Evolutionary conservation across 1,140 invertebrate genomes (phyloP).

Genomic region (Lucilia cuprina): DNA sequence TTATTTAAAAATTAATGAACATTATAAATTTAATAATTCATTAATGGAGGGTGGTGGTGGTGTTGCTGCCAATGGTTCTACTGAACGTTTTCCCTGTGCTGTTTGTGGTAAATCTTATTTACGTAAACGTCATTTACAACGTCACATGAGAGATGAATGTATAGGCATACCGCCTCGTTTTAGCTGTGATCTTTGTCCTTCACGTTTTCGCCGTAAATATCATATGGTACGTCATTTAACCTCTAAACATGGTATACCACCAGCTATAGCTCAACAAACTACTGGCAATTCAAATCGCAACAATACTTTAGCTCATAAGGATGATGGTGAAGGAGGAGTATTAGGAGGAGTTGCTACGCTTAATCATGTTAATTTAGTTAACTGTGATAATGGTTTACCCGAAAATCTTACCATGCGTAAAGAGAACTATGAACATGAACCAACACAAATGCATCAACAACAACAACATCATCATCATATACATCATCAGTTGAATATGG

Average conservation of each 20-base stretch:
- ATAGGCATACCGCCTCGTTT: conserved; percentile 72
- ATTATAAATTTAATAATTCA: not conserved
- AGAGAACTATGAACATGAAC: conserved; percentile 49
- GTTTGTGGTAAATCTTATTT: conserved; percentile 72
- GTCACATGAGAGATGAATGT: conserved; percentile 74
- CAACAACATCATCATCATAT: not conserved
- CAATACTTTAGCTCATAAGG: not conserved
- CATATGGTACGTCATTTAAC: conserved; percentile 68
- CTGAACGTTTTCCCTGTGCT: conserved; percentile 66
- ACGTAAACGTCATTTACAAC: conserved; percentile 71
- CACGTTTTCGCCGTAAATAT: conserved; percentile 69
- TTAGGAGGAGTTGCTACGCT: too few species aligned
- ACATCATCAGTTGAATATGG: not conserved
- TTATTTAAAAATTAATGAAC: not conserved
- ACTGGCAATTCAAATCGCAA: conserved; percentile 47
- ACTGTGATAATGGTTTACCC: conserved; percentile 53
- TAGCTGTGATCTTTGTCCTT: conserved; percentile 70
- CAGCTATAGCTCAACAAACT: conserved; percentile 55
- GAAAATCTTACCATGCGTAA: conserved; percentile 59
- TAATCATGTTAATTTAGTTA: not conserved
- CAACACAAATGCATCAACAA: not conserved
- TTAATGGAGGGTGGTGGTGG: not conserved
- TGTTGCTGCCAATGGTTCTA: conserved; percentile 32
- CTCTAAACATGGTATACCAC: conserved; percentile 62
- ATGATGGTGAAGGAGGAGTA: not conserved